A percentile compares a stretch with the other conserved stretches of the same genome.
These are phyloP conservation scores for Simalia tracyae DNA, from an alignment of 2,797 vertebrate genomes.

Conservation along the genomic window DNA sequence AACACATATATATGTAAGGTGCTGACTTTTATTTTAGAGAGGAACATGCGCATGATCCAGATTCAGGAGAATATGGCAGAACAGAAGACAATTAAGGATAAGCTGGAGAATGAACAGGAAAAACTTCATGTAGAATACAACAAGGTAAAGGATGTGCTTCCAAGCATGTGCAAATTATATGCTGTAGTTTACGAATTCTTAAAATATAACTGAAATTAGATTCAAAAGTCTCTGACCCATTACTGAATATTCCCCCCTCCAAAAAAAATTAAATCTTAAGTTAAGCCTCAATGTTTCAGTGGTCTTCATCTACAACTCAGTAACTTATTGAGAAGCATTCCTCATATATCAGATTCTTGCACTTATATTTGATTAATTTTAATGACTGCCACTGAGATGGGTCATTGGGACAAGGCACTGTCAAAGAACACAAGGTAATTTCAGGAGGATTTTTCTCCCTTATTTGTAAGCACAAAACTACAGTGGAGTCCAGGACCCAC, in stretches of 20 bases:
- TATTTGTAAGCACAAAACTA: not conserved
- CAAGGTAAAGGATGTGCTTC: slow-evolving; percentile 78
- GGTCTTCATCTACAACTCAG: too few species aligned
- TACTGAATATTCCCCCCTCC: not conserved
- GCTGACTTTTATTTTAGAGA: slow-evolving; percentile 80
- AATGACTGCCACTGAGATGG: not conserved
- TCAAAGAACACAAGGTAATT: not conserved
- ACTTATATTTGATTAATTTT: not conserved
- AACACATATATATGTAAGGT: not conserved
- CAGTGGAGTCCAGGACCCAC: not conserved
- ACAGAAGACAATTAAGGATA: slow-evolving; percentile 97
- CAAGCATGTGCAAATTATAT: not conserved
- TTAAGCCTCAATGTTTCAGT: not conserved
- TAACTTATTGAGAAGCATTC: not conserved
- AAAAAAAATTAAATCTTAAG: not conserved
- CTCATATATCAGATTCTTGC: not conserved
- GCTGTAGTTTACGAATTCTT: not conserved
- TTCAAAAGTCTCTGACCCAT: not conserved
- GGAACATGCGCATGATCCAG: slow-evolving; percentile 99
- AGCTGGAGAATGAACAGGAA: slow-evolving; percentile 95
- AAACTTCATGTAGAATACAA: slow-evolving; percentile 97
- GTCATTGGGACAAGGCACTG: not conserved
- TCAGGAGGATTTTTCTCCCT: not conserved
- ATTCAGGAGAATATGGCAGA: slow-evolving; percentile 99
- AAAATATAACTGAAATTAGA: not conserved